Evolutionary conservation across 2,113 vertebrate genomes (phyloP), one percentile per base, ranked within the genome.

Genomic region (Clarias gariepinus): DNA sequence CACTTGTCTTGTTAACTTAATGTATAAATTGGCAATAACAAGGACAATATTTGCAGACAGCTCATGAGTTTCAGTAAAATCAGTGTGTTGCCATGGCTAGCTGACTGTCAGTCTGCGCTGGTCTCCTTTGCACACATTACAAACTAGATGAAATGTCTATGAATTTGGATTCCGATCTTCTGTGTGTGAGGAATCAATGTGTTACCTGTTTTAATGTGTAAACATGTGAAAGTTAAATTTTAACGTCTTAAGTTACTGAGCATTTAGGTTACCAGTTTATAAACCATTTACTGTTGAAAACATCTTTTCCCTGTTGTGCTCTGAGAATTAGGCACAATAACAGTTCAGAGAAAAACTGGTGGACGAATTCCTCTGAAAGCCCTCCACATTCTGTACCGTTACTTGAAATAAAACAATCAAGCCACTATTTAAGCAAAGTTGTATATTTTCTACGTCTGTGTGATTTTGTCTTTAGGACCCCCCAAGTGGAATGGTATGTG

Each of bases 401-500:
- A 25, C 68, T 18, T 83, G 10, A 58, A 57, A 23, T 69, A 71
- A 71, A 41, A 30, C 15, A 82, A 53, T 82, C n/a, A 0, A 55
- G 6, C 2, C 2, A 55, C 52, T 28, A 4, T 78, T 69, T 19
- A 58, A 64, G n/a, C 47, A 36, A 79, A 66, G 33, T 47, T 47
- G 28, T 79, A 3, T 41, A 30, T 86, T 84, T 88, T 69, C 81
- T 82, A 71, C 11, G 2, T 88, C 7, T 74, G 52, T 90, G 84
- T 89, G 76, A 36, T 47, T 91, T 84, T 81, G 30, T 76, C 85
- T 94, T 92, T 92, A 96, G 95, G 94, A 94, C 92, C 94, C 53
- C 92, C 93, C 0, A 88, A 83, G 58, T 95, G 95, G 93, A 94
- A 81, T 1, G 94, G 94, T 96, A 95, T 91, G 95, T 89, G 78